phyloP scores from a whole-genome alignment of 2,797 vertebrate genomes.

The Sorex maritimensis region DNA sequence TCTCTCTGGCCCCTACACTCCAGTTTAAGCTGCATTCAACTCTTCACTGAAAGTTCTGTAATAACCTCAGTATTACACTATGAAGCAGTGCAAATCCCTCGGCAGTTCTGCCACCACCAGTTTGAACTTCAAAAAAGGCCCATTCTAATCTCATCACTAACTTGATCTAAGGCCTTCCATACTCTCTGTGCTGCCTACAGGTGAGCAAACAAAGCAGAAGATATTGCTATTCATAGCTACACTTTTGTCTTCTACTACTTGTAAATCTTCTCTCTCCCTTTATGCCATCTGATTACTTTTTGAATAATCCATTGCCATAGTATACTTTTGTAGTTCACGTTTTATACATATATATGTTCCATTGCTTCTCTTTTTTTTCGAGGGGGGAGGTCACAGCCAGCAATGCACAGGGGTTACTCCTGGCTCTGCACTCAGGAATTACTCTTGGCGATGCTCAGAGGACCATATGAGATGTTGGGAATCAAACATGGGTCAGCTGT shows the following conservation, averaged over 20 bases:
- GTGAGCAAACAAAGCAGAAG: too few species aligned
- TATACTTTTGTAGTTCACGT: not conserved
- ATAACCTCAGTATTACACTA: not conserved
- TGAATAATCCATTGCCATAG: not conserved
- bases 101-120: not conserved
- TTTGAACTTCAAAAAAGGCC: constrained; percentile 13
- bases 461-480: too few species aligned
- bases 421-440: too few species aligned
- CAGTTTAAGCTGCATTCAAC: not conserved
- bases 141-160: not conserved
- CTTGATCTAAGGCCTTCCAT: constrained; percentile 11
- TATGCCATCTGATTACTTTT: not conserved
- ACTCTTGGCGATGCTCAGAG: too few species aligned
- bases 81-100: too few species aligned
- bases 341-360: not conserved
- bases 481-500: too few species aligned
- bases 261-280: not conserved
- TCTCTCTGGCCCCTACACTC: too few species aligned
- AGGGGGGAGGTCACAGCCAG: too few species aligned
- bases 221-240: not conserved
- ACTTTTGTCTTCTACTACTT: not conserved
- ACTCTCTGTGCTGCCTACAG: not conserved
- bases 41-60: not conserved
- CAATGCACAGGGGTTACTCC: too few species aligned
- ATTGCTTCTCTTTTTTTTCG: not conserved